phyloP scores from a whole-genome alignment of 2,888 invertebrate genomes.

The Agrochola lota region DNA sequence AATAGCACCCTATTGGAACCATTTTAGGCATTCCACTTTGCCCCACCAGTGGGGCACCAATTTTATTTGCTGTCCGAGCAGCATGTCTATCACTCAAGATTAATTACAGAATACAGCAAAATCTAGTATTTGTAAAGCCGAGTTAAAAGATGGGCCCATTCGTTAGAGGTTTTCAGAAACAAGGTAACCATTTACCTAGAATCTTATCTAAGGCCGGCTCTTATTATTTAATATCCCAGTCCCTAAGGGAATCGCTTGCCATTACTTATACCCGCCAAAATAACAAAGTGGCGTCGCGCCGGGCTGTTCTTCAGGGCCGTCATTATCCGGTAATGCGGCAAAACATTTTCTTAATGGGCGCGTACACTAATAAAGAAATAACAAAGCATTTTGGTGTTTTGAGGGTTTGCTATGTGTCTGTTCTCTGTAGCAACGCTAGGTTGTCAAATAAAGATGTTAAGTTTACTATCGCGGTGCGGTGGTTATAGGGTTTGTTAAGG shows the following conservation, averaged over 20 bases:
- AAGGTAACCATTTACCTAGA: background rate
- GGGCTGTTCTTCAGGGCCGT: conserved; percentile 38
- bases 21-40: too few relatives aligned
- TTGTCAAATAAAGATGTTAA: too few relatives aligned
- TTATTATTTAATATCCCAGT: conserved; percentile 24
- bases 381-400: conserved; percentile 23
- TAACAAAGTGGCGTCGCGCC: conserved; percentile 49
- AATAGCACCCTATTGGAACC: too few relatives aligned
- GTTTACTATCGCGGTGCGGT: background rate
- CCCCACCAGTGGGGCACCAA: too few relatives aligned
- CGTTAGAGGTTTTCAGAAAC: conserved; percentile 5
- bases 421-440: too few relatives aligned
- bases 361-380: conserved; percentile 50
- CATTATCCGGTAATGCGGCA: conserved; percentile 49
- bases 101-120: background rate
- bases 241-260: conserved; percentile 36
- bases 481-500: background rate
- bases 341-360: conserved; percentile 52
- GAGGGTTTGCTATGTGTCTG: background rate
- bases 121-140: background rate
- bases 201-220: background rate
- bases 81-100: too few relatives aligned
- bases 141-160: background rate
- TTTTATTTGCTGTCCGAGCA: too few relatives aligned
- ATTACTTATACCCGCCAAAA: conserved; percentile 49